These are phyloP conservation scores for Aspidiotus rigidus DNA, from an alignment of 2,888 invertebrate species.

Conservation along the genomic window DNA sequence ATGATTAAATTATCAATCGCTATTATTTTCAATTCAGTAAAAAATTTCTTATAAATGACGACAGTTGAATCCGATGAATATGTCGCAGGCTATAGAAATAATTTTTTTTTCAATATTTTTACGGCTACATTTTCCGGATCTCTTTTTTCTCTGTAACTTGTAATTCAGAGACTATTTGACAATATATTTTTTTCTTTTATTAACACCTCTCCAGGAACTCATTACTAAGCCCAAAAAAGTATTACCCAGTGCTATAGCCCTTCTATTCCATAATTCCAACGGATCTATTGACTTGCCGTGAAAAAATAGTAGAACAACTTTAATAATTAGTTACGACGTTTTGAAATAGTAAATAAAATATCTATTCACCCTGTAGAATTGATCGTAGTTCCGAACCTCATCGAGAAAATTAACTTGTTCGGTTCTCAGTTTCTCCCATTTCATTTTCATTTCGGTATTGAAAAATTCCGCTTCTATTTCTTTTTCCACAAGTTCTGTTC, in stretches of 20 bases:
- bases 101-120: no score
- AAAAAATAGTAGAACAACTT: not conserved
- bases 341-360: not conserved
- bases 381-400: constrained; percentile 7
- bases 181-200: no score
- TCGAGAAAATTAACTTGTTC: constrained; percentile 15
- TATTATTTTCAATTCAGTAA: not conserved
- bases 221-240: no score
- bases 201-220: no score
- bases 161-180: no score
- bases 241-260: no score
- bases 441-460: constrained; percentile 23
- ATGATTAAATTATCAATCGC: not conserved
- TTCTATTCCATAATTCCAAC: not conserved
- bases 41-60: not conserved
- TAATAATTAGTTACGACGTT: no score
- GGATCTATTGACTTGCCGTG: not conserved
- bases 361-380: constrained; percentile 9
- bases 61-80: no score
- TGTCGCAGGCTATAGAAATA: no score
- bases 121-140: no score
- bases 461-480: constrained; percentile 24
- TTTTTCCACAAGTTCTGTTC: constrained; percentile 18
- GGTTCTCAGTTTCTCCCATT: constrained; percentile 19
- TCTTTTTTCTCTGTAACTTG: no score